A percentile compares a stretch with the other conserved stretches of the same genome.
Conservation (phyloP, 35 echinoderm and acorn worm species). For the Holothuria glaberrima region DNA sequence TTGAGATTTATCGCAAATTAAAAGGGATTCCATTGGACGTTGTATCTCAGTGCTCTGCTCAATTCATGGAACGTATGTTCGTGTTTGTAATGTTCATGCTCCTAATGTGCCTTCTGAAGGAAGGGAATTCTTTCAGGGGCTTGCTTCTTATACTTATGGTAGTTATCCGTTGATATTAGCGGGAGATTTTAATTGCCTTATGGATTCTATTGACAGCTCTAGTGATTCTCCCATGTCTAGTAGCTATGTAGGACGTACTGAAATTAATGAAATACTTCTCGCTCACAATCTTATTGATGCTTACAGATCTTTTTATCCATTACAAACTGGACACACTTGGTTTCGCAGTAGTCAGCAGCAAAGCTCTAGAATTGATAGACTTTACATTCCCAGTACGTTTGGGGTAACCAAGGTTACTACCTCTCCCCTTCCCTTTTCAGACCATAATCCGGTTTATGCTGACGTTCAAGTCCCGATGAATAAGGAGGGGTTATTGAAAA, state of each 20-base stretch:
- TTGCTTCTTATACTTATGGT: not conserved
- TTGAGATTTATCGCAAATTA: not conserved
- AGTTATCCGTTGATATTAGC: constrained; percentile 19
- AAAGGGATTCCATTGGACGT: not conserved
- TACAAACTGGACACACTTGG: not conserved
- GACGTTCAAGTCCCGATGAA: not conserved
- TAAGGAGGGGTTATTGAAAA: constrained; percentile 37
- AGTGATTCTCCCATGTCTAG: not conserved
- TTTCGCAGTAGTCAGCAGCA: not conserved
- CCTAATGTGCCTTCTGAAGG: constrained; percentile 28
- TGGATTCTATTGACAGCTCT: not conserved
- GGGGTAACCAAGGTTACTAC: not conserved
- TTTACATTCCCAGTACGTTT: constrained; percentile 15
- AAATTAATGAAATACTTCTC: not conserved
- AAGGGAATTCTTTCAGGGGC: not conserved
- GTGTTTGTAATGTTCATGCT: constrained; percentile 50
- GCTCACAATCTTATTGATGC: not conserved
- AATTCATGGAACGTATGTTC: not conserved
- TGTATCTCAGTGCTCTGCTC: not conserved
- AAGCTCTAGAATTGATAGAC: constrained; percentile 42
- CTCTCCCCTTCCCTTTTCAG: not conserved
- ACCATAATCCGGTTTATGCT: constrained; percentile 26
- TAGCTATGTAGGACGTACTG: not conserved
- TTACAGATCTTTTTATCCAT: not conserved
- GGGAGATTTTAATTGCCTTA: constrained; percentile 54